Conservation (phyloP, 2,113 vertebrate genomes). For the Rhipidura dahli region DNA sequence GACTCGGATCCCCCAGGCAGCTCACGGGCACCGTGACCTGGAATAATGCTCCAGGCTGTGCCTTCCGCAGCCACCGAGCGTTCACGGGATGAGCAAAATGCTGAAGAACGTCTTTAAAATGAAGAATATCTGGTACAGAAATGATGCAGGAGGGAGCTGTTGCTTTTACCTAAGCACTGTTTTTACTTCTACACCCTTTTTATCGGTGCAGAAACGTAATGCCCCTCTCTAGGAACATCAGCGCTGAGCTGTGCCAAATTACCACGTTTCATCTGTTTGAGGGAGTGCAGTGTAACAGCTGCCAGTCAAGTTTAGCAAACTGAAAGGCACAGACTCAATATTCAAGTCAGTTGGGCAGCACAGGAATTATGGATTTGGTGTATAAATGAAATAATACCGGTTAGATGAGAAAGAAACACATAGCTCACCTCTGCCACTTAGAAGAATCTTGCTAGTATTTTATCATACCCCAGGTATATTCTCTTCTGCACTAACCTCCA, state of each 20-base stretch:
- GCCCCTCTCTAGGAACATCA: background rate
- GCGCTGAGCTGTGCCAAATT: background rate
- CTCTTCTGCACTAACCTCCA: background rate
- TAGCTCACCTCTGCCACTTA: background rate
- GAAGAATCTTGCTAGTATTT: background rate
- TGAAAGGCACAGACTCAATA: background rate
- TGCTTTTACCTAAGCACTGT: background rate
- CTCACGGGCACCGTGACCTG: background rate
- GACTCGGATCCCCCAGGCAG: background rate
- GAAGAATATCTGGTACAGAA: background rate
- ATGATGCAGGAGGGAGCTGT: background rate
- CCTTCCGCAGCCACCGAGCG: background rate
- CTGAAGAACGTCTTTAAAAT: background rate
- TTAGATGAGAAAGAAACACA: background rate
- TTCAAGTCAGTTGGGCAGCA: background rate
- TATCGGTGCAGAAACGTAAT: background rate
- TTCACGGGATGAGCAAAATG: background rate
- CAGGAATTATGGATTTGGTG: background rate
- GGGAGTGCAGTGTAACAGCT: background rate
- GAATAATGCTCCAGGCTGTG: background rate
- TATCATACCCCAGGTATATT: background rate
- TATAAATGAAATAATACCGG: background rate
- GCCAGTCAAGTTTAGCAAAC: background rate
- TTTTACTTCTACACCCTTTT: background rate
- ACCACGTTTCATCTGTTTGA: background rate